Percentiles rank a stretch among this genome's conserved stretches.
Conservation (phyloP, 2,113 vertebrate genomes). For the Notothenia rossii region DNA sequence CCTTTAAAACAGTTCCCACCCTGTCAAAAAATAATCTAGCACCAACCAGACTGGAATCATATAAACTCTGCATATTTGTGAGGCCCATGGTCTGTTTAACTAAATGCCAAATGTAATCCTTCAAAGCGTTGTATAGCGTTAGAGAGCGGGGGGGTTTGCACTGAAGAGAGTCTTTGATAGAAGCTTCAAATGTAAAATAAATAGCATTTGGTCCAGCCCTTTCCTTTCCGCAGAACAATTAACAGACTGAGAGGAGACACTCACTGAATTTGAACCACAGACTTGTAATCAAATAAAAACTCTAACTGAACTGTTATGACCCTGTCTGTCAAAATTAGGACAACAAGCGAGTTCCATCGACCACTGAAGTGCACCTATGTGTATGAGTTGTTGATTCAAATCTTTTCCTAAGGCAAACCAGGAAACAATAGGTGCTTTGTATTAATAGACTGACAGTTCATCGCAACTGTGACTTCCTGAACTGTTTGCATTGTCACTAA, state of each 20-base stretch:
- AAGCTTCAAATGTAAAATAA: too few species aligned
- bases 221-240: too few species aligned
- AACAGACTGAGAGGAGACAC: too few species aligned
- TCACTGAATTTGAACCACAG: too few species aligned
- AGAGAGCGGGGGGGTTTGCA: too few species aligned
- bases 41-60: neutral
- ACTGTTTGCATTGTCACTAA: neutral
- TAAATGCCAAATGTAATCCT: neutral
- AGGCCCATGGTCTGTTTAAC: neutral
- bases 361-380: neutral
- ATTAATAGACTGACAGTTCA: neutral
- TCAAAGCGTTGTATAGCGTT: too few species aligned
- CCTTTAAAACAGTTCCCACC: conserved; percentile 3
- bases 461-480: neutral
- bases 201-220: too few species aligned
- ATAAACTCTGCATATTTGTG: neutral
- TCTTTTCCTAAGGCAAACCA: neutral
- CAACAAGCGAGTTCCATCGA: too few species aligned
- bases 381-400: neutral
- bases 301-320: too few species aligned
- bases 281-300: too few species aligned
- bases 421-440: neutral
- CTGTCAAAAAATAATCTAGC: conserved; percentile 1
- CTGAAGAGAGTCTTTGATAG: too few species aligned
- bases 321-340: too few species aligned